Evolutionary conservation across 2,888 invertebrate species (phyloP).

Genomic region (Lochmaea crataegi): DNA sequence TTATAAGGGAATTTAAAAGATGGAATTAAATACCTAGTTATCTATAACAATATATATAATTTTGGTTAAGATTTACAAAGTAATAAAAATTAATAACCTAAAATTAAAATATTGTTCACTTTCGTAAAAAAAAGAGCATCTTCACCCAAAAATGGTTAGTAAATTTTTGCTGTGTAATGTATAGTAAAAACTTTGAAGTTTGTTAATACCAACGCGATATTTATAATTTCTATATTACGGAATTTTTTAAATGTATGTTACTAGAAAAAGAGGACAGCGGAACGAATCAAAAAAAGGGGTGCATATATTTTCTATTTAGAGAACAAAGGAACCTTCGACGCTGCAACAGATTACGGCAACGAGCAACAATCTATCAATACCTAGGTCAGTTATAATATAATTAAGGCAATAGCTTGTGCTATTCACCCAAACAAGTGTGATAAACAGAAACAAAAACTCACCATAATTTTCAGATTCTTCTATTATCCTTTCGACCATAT

Average conservation of each 20-base stretch:
- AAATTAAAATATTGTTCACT: too few relatives aligned
- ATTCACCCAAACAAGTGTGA: not conserved
- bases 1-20: not conserved
- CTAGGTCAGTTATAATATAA: constrained; percentile 9
- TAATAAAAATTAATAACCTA: too few relatives aligned
- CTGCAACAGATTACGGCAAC: constrained; percentile 10
- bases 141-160: too few relatives aligned
- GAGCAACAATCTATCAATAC: constrained; percentile 1
- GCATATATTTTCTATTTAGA: not conserved
- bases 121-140: too few relatives aligned
- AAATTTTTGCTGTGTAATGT: too few relatives aligned
- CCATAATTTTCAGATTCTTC: constrained; percentile 72
- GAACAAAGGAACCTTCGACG: not conserved
- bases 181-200: not conserved
- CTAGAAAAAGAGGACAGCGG: not conserved
- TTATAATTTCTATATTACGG: not conserved
- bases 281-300: not conserved
- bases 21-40: too few relatives aligned
- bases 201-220: not conserved
- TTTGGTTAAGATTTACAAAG: too few relatives aligned
- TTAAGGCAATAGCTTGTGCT: not conserved
- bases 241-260: not conserved
- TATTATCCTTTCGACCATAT: constrained; percentile 76
- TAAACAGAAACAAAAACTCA: constrained; percentile 50
- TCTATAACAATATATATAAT: too few relatives aligned